phyloP scores from a whole-genome alignment of 2,797 vertebrate genomes.

The Sarcoramphus papa region DNA sequence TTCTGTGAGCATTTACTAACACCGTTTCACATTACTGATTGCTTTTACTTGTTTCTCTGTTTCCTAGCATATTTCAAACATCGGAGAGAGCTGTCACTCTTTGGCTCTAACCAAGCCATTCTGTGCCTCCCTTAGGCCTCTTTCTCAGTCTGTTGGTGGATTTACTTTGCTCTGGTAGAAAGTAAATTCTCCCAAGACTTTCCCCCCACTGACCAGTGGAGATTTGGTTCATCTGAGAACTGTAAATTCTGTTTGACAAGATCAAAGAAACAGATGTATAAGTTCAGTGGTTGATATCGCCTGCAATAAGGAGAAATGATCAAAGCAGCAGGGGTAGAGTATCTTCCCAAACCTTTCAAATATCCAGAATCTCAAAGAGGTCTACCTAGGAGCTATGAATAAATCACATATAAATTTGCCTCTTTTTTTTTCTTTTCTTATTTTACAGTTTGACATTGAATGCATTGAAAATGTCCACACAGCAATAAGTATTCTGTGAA shows the following conservation, averaged over 20 bases:
- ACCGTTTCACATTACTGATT: constrained; percentile 50
- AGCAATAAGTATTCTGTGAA: constrained; percentile 56
- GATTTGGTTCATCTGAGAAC: constrained; percentile 75
- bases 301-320: constrained; percentile 68
- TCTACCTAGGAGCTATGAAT: constrained; percentile 72
- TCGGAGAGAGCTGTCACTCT: constrained; percentile 16
- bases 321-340: constrained; percentile 66
- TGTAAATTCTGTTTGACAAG: constrained; percentile 79
- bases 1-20: constrained; percentile 43
- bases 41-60: constrained; percentile 62
- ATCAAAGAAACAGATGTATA: constrained; percentile 76
- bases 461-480: constrained; percentile 64
- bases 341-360: constrained; percentile 72
- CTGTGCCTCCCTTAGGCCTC: constrained; percentile 61
- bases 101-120: constrained; percentile 53
- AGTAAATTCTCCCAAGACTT: constrained; percentile 67
- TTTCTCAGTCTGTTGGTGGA: constrained; percentile 46
- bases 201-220: constrained; percentile 69
- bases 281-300: constrained; percentile 63
- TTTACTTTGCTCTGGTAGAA: constrained; percentile 67
- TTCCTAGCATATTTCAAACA: constrained; percentile 51
- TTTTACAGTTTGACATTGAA: constrained; percentile 49
- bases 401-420: constrained; percentile 71
- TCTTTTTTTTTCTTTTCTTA: constrained; percentile 26
- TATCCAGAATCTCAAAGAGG: constrained; percentile 69